phyloP scores from a whole-genome alignment of 37 sponge, comb jelly and placozoan genomes.

The Mnemiopsis leidyi region DNA sequence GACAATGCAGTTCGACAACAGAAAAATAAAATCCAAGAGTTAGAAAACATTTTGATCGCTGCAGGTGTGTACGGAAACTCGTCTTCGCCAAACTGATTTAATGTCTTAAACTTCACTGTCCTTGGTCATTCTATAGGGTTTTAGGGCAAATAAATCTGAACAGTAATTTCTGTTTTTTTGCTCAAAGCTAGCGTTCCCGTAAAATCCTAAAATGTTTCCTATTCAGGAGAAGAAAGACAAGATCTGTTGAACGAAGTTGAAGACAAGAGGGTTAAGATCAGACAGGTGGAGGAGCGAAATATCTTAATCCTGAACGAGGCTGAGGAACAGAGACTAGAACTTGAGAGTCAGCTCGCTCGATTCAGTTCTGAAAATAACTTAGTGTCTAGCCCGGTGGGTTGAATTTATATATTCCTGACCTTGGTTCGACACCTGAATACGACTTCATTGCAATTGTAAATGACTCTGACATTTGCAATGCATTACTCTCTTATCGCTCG shows the following conservation, averaged over 20 bases:
- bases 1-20: not conserved
- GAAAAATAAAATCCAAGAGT: not conserved
- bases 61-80: not conserved
- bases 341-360: not conserved
- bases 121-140: no score
- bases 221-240: constrained; percentile 30
- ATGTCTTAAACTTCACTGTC: no score
- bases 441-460: no score
- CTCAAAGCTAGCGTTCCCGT: no score
- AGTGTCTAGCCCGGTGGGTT: constrained; percentile 41
- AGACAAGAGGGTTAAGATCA: not conserved
- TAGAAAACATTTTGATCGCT: constrained; percentile 6
- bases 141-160: no score
- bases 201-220: no score
- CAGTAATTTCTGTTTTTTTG: no score
- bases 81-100: no score
- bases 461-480: no score
- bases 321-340: constrained; percentile 29
- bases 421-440: no score
- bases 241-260: not conserved
- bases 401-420: no score
- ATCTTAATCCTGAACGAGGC: constrained; percentile 23
- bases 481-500: no score
- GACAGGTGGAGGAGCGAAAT: not conserved
- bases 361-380: not conserved